phyloP scores from a whole-genome alignment of 1,140 invertebrate genomes.

The Hypothenemus hampei region DNA sequence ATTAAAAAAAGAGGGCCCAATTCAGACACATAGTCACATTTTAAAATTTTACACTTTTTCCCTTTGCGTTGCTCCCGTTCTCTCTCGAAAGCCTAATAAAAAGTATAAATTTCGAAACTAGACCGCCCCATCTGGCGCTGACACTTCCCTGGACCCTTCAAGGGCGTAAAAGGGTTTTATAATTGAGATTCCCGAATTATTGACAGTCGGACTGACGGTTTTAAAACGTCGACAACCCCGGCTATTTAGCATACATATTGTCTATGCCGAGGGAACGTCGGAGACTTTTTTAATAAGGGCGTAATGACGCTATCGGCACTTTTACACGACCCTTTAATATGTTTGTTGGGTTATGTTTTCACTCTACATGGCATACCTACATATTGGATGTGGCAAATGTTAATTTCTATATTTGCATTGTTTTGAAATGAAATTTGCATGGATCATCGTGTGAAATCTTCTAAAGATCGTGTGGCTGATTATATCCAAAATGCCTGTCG shows the following conservation, averaged over 20 bases:
- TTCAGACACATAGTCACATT: conserved; percentile 8
- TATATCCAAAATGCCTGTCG: too few species aligned
- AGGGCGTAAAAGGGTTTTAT: conserved; percentile 22
- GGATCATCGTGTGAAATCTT: too few species aligned
- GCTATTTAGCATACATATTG: conserved; percentile 28
- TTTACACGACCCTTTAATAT: too few species aligned
- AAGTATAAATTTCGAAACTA: conserved; percentile 20
- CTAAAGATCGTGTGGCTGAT: too few species aligned
- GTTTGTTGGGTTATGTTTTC: conserved; percentile 1
- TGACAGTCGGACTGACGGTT: conserved; percentile 19
- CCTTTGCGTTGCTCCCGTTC: background rate
- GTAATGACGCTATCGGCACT: conserved; percentile 1
- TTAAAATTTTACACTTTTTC: conserved; percentile 23
- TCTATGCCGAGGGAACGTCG: conserved; percentile 15
- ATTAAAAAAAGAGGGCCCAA: conserved; percentile 8
- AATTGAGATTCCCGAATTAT: conserved; percentile 25
- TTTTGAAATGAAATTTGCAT: too few species aligned
- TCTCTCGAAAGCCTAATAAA: conserved; percentile 18
- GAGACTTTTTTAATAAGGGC: conserved; percentile 16
- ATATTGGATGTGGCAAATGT: too few species aligned
- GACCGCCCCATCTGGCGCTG: conserved; percentile 13
- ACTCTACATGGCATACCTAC: background rate
- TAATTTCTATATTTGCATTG: too few species aligned
- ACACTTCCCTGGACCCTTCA: conserved; percentile 20
- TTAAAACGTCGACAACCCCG: conserved; percentile 22